Percentiles rank a stretch among this genome's conserved stretches.
Evolutionary conservation across 2,113 vertebrate species (phyloP).

Genomic region (Melanerpes formicivorus): DNA sequence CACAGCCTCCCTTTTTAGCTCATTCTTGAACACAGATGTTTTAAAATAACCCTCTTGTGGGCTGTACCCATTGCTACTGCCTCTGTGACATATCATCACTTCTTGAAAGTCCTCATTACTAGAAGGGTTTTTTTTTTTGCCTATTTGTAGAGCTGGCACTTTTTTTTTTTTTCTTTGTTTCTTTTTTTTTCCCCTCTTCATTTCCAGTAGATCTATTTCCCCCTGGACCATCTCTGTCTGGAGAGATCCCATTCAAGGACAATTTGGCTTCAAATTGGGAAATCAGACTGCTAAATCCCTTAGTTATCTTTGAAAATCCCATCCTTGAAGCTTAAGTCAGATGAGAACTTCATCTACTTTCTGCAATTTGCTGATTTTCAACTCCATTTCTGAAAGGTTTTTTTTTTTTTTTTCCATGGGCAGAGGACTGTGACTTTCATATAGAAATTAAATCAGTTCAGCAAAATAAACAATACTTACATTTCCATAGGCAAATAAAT

Average conservation of each 20-base stretch:
- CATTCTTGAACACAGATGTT: slow-evolving; percentile 53
- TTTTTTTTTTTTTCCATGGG: slow-evolving; percentile 18
- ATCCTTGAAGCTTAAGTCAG: slow-evolving; percentile 61
- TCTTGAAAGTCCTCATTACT: slow-evolving; percentile 37
- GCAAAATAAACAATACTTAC: slow-evolving; percentile 50
- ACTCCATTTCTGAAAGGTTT: slow-evolving; percentile 40
- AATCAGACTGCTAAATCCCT: slow-evolving; percentile 65
- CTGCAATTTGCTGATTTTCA: slow-evolving; percentile 63
- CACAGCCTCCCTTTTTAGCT: slow-evolving; percentile 7
- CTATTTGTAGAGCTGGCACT: not conserved
- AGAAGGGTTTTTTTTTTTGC: not conserved
- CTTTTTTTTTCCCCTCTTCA: not conserved
- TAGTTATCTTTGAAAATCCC: slow-evolving; percentile 67
- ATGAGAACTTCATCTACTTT: slow-evolving; percentile 61
- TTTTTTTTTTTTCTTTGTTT: not conserved
- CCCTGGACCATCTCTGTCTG: slow-evolving; percentile 14
- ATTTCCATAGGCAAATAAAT: slow-evolving; percentile 28
- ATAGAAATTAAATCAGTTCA: slow-evolving; percentile 41
- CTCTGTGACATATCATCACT: slow-evolving; percentile 9
- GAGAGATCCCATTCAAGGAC: slow-evolving; percentile 65
- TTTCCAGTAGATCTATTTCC: slow-evolving; percentile 48
- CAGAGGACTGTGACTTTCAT: slow-evolving; percentile 28
- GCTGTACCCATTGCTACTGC: slow-evolving; percentile 5
- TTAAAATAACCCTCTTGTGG: slow-evolving; percentile 26
- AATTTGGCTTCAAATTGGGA: slow-evolving; percentile 55